Conservation (phyloP, 2,888 invertebrate genomes). For the Drosophila meridiana region DNA sequence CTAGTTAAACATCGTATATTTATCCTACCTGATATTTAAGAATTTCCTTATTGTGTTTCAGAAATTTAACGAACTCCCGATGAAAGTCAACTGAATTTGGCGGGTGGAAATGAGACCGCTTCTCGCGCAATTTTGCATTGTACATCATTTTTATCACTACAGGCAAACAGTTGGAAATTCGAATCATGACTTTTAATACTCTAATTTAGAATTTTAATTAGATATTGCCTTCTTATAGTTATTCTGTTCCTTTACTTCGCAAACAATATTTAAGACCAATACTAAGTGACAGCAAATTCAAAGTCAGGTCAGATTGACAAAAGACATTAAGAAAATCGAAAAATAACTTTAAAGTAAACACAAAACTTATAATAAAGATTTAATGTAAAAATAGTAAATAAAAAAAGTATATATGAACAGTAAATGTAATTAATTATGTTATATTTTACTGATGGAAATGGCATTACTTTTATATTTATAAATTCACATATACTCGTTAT, state of each 20-base stretch:
- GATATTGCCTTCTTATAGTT: neutral
- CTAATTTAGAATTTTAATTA: constrained; percentile 11
- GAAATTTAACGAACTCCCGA: neutral
- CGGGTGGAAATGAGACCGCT: neutral
- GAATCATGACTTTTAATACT: constrained; percentile 10
- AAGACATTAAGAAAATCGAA: too few relatives aligned
- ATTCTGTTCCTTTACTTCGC: neutral
- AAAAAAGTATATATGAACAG: neutral
- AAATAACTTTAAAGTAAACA: too few relatives aligned
- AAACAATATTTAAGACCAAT: neutral
- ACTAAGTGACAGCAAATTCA: neutral
- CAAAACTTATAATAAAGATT: too few relatives aligned
- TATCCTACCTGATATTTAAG: neutral
- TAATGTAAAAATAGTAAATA: too few relatives aligned
- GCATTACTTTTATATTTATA: neutral
- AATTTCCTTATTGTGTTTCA: neutral
- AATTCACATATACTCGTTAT: neutral
- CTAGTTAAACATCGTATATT: too few relatives aligned
- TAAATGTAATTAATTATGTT: neutral
- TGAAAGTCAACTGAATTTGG: neutral
- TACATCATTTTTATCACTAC: constrained; percentile 31
- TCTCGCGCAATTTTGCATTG: constrained; percentile 3
- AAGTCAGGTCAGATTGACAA: neutral
- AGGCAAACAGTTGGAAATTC: constrained; percentile 13
- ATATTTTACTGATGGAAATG: neutral